Percentiles rank a stretch among this genome's conserved stretches.
phyloP scores from a whole-genome alignment of 2,888 invertebrate species.

The Deroplatys truncata region DNA sequence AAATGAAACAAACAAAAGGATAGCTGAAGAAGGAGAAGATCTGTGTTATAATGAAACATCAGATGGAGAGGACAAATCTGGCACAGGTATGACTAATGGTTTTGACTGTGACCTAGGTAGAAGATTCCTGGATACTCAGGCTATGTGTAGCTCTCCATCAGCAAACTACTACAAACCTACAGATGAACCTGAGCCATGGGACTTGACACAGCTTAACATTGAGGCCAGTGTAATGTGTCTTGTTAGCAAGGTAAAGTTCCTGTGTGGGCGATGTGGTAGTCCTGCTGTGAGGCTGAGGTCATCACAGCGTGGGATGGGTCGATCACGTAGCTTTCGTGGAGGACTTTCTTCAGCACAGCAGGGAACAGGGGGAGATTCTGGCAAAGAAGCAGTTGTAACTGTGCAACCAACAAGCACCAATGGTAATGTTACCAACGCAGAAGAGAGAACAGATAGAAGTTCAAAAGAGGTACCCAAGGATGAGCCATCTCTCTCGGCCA shows the following conservation, averaged over 20 bases:
- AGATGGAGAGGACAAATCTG: slow-evolving; percentile 26
- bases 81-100: slow-evolving; percentile 34
- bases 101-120: slow-evolving; percentile 41
- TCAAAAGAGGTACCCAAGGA: neutral
- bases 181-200: slow-evolving; percentile 81
- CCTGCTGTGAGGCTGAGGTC: slow-evolving; percentile 52
- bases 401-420: slow-evolving; percentile 25
- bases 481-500: slow-evolving; percentile 10
- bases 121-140: slow-evolving; percentile 49
- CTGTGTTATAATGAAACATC: neutral
- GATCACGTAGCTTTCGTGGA: slow-evolving; percentile 36
- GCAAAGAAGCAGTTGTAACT: slow-evolving; percentile 22
- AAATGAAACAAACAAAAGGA: neutral
- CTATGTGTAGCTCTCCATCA: slow-evolving; percentile 53
- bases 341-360: slow-evolving; percentile 30
- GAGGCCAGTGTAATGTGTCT: slow-evolving; percentile 85
- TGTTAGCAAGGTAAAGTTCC: slow-evolving; percentile 73
- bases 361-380: neutral
- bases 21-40: neutral
- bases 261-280: slow-evolving; percentile 69
- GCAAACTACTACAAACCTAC: slow-evolving; percentile 76
- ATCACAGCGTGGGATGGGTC: slow-evolving; percentile 30
- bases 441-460: neutral
- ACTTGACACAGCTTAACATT: slow-evolving; percentile 78
- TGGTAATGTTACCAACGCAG: neutral